A percentile compares a stretch with the other conserved stretches of the same genome.
These are phyloP conservation scores for Trachelus troglodyta DNA, from an alignment of 2,888 invertebrate genomes.

Conservation along the genomic window DNA sequence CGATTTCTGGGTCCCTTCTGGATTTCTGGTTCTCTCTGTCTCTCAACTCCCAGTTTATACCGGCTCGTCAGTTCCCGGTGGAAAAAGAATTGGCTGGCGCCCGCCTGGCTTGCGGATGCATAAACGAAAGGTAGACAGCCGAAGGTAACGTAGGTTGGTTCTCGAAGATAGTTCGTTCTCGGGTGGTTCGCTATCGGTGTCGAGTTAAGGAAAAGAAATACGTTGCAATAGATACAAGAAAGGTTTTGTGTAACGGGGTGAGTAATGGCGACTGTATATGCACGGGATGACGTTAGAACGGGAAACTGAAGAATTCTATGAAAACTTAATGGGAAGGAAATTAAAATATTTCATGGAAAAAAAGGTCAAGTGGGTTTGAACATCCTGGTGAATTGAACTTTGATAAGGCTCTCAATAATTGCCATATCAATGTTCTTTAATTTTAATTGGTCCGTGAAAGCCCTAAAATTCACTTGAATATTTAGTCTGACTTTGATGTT, in stretches of 20 bases:
- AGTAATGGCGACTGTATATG: background rate
- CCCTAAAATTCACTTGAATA: background rate
- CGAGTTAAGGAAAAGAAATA: too few relatives aligned
- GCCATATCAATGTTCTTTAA: conserved; percentile 16
- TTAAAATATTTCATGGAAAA: background rate
- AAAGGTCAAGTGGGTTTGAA: background rate
- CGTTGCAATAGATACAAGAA: background rate
- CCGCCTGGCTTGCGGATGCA: too few relatives aligned
- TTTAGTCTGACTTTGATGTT: background rate
- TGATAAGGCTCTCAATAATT: conserved; percentile 13
- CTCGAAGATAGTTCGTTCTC: too few relatives aligned
- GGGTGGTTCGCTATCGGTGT: too few relatives aligned
- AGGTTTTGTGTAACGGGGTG: background rate
- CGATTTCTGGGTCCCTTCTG: too few relatives aligned
- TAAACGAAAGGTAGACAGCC: too few relatives aligned
- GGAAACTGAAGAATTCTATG: background rate
- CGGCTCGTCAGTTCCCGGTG: too few relatives aligned
- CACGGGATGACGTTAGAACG: background rate
- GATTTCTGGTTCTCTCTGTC: too few relatives aligned
- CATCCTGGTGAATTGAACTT: background rate
- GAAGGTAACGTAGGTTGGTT: too few relatives aligned
- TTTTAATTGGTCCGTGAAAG: conserved; percentile 15
- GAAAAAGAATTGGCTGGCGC: too few relatives aligned
- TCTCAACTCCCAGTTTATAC: too few relatives aligned
- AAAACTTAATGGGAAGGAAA: background rate